Conservation (phyloP, 1,140 invertebrate genomes). For the Brevipalpus yothersi region DNA sequence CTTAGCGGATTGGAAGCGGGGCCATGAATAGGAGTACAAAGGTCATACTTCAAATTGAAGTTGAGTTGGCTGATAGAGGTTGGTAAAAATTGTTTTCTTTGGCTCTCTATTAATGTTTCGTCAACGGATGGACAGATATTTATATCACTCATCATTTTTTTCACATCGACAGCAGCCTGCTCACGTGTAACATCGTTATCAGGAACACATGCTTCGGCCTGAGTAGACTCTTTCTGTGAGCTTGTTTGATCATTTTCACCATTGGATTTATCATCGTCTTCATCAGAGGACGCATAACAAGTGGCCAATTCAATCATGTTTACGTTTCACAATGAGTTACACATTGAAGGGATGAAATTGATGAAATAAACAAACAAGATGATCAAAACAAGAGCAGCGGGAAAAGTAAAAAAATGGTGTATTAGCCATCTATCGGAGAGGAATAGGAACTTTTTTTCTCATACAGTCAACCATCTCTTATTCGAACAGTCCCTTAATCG, state of each 20-base stretch:
- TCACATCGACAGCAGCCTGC: background rate
- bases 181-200: background rate
- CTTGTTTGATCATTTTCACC: background rate
- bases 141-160: background rate
- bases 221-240: background rate
- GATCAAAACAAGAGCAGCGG: too few species aligned
- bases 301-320: too few species aligned
- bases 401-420: too few species aligned
- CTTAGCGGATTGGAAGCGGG: conserved; percentile 1
- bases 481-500: too few species aligned
- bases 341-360: too few species aligned
- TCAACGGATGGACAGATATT: background rate
- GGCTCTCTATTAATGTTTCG: background rate
- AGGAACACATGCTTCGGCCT: background rate
- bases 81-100: background rate
- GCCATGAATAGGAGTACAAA: conserved; percentile 4
- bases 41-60: conserved; percentile 8
- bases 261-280: background rate
- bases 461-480: too few species aligned
- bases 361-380: too few species aligned
- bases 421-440: too few species aligned
- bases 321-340: too few species aligned
- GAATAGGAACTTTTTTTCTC: too few species aligned
- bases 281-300: background rate
- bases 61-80: background rate